Evolutionary conservation across 2,888 invertebrate species (phyloP).

Genomic region (Petrophora chlorosata): DNA sequence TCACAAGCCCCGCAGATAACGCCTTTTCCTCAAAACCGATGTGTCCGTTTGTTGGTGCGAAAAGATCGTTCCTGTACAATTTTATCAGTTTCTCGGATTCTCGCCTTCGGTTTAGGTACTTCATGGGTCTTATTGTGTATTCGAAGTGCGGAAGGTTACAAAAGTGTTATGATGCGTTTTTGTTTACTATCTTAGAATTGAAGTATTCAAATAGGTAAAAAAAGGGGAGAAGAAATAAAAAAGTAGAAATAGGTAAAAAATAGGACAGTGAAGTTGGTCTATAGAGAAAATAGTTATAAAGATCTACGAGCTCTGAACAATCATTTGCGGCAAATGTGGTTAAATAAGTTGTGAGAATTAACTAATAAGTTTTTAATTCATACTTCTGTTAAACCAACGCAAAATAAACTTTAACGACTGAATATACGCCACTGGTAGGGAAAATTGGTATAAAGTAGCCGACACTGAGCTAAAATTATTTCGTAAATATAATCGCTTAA

Average conservation of each 20-base stretch:
- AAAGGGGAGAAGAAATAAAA: no score
- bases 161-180: conserved; percentile 4
- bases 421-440: conserved; percentile 1
- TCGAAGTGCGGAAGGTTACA: conserved; percentile 6
- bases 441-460: conserved; percentile 4
- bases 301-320: no score
- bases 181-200: no score
- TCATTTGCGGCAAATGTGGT: no score
- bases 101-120: conserved; percentile 25
- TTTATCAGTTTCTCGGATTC: conserved; percentile 22
- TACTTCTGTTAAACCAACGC: no score
- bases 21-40: conserved; percentile 11
- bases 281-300: no score
- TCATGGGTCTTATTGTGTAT: conserved; percentile 29
- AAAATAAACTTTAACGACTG: not conserved
- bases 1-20: no score
- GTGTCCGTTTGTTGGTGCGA: conserved; percentile 14
- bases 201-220: no score
- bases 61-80: conserved; percentile 26
- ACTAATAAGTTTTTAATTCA: no score
- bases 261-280: no score
- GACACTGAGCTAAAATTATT: conserved; percentile 5
- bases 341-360: no score
- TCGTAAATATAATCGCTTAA: conserved; percentile 5
- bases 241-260: no score